A percentile compares a stretch with the other conserved stretches of the same genome.
These are phyloP conservation scores for Phyllostomus discolor DNA, from an alignment of 2,113 vertebrate species.

Conservation along the genomic window DNA sequence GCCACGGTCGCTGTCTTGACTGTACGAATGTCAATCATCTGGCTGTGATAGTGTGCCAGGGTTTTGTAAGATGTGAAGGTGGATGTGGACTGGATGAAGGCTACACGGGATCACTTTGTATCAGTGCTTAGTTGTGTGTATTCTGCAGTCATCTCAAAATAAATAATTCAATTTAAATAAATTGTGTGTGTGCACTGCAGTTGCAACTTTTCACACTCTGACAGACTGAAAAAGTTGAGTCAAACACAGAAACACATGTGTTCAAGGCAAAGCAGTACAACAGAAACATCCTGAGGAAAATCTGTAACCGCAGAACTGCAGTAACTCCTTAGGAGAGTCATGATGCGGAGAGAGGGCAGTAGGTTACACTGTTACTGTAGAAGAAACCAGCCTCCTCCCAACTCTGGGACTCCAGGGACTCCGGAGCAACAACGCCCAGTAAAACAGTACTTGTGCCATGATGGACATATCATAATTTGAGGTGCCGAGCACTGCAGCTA, in stretches of 20 bases:
- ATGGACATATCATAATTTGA: not conserved
- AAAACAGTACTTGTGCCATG: not conserved
- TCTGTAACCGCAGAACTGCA: not conserved
- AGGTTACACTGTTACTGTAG: not conserved
- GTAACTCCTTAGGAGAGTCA: not conserved
- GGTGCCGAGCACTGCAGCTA: not conserved
- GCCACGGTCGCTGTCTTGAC: not conserved
- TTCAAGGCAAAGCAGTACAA: not conserved
- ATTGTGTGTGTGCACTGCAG: not conserved
- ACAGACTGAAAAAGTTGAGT: not conserved
- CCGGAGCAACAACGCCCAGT: not conserved
- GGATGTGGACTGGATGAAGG: not conserved
- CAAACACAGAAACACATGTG: not conserved
- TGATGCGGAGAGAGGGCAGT: not conserved
- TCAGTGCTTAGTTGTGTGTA: not conserved
- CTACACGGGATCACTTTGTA: not conserved
- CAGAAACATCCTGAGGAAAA: not conserved
- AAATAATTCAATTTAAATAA: not conserved
- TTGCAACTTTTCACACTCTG: not conserved
- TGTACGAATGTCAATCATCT: not conserved
- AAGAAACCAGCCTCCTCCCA: not conserved
- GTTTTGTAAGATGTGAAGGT: not conserved
- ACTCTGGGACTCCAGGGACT: not conserved
- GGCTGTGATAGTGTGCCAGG: not conserved
- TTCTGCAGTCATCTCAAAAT: not conserved